Percentiles rank a stretch among this genome's conserved stretches.
These are phyloP conservation scores for Probosciger aterrimus DNA, from an alignment of 2,113 vertebrate species.

Conservation along the genomic window DNA sequence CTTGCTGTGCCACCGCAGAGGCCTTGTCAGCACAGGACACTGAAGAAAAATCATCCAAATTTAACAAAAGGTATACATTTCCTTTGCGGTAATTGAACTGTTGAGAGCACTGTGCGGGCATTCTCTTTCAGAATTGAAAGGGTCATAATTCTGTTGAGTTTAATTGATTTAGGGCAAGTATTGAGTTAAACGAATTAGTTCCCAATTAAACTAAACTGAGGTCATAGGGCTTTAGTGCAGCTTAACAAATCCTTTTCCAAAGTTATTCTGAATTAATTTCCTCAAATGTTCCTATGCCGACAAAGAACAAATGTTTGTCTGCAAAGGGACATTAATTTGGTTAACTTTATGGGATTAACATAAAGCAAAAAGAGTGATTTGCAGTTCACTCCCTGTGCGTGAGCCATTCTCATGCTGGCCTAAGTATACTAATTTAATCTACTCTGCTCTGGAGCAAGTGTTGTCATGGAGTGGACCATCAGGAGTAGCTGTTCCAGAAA, in stretches of 20 bases:
- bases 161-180: conserved; percentile 33
- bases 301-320: conserved; percentile 17
- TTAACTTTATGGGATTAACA: conserved; percentile 28
- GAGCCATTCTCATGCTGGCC: not conserved
- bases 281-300: not conserved
- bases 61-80: not conserved
- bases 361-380: conserved; percentile 20
- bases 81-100: not conserved
- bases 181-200: not conserved
- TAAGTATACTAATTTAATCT: not conserved
- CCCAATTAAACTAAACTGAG: conserved; percentile 14
- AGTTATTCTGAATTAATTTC: conserved; percentile 38
- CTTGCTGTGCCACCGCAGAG: not conserved
- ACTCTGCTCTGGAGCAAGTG: not conserved
- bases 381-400: not conserved
- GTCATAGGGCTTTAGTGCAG: not conserved
- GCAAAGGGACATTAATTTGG: conserved; percentile 1
- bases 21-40: not conserved
- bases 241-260: conserved; percentile 37
- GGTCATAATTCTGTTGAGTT: conserved; percentile 2
- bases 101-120: not conserved
- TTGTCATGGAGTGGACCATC: not conserved
- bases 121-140: not conserved
- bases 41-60: not conserved
- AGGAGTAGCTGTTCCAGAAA: conserved; percentile 13